Evolutionary conservation across 2,888 invertebrate genomes (phyloP).

Genomic region (Pycnomerus fuliginosus): DNA sequence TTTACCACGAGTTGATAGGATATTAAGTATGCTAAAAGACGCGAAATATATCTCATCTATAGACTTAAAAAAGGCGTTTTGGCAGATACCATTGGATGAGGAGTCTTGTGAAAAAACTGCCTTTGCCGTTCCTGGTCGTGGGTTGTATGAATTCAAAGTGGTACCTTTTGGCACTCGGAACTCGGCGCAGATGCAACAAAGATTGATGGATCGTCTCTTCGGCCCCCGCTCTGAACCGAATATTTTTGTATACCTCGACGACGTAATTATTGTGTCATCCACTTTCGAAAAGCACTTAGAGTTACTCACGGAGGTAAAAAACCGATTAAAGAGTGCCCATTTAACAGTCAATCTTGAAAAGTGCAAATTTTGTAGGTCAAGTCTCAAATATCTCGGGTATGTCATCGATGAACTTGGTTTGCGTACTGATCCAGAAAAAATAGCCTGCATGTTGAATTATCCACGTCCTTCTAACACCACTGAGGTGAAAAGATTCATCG

Average conservation of each 20-base stretch:
- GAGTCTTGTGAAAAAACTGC: too few relatives aligned
- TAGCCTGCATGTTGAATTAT: slow-evolving; percentile 18
- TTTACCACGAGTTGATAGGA: neutral
- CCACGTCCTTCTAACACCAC: slow-evolving; percentile 8
- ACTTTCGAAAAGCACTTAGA: neutral
- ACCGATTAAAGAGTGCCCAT: neutral
- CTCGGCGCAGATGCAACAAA: too few relatives aligned
- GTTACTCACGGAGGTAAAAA: neutral
- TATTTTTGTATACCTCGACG: too few relatives aligned
- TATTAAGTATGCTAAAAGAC: neutral
- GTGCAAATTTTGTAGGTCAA: slow-evolving; percentile 1
- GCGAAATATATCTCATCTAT: neutral
- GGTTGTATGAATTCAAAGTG: too few relatives aligned
- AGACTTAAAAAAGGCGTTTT: slow-evolving; percentile 4
- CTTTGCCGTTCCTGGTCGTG: too few relatives aligned
- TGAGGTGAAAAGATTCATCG: too few relatives aligned
- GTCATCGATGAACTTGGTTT: slow-evolving; percentile 2
- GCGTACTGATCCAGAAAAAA: slow-evolving; percentile 15
- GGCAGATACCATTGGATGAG: slow-evolving; percentile 1
- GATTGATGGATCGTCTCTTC: too few relatives aligned
- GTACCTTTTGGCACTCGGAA: too few relatives aligned
- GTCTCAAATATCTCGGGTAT: neutral
- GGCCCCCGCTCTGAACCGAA: too few relatives aligned
- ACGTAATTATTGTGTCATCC: neutral
- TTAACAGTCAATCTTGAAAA: neutral